Evolutionary conservation across 2,113 vertebrate species (phyloP).

Genomic region (Cyanistes caeruleus): DNA sequence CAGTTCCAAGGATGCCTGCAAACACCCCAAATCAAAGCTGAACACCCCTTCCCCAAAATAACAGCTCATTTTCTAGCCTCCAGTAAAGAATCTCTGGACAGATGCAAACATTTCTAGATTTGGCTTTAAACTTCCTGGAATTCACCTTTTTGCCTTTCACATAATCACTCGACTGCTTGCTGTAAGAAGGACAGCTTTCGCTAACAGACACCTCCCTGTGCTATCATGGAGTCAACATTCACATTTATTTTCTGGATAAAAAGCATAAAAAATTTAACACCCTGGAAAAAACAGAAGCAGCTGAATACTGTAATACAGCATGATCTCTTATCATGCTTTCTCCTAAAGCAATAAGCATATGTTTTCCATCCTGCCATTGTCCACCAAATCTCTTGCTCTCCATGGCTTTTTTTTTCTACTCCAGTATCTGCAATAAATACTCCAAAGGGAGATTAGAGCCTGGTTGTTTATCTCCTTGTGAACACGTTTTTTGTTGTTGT

Average conservation of each 20-base stretch:
- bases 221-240: neutral
- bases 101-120: neutral
- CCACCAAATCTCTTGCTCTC: neutral
- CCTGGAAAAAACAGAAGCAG: neutral
- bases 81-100: neutral
- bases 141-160: neutral
- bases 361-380: neutral
- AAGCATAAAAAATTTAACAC: neutral
- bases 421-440: neutral
- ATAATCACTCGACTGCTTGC: neutral
- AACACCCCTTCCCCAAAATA: neutral
- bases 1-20: neutral
- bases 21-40: accelerated
- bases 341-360: neutral
- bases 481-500: neutral
- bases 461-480: neutral
- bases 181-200: neutral
- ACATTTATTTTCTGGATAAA: neutral
- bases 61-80: neutral
- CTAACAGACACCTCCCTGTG: neutral
- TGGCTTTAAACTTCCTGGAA: neutral
- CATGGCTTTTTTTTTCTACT: neutral
- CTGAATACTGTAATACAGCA: neutral
- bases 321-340: neutral
- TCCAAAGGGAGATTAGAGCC: neutral